Evolutionary conservation across 2,113 vertebrate genomes (phyloP).

Genomic region (Mellivora capensis): DNA sequence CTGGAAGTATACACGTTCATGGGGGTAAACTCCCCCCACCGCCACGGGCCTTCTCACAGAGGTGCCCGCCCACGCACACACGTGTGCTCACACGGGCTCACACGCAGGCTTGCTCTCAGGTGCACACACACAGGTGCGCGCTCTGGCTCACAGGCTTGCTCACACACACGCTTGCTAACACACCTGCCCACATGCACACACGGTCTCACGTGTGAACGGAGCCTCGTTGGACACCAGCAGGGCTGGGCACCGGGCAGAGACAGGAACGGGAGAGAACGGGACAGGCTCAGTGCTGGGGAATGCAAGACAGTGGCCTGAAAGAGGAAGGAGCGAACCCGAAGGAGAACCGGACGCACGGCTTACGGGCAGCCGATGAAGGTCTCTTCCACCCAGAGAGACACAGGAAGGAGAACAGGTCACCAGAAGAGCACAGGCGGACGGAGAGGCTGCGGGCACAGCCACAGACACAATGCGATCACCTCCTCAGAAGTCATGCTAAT

Average conservation of each 20-base stretch:
- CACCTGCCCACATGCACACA: too few species aligned
- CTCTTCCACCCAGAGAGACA: not conserved
- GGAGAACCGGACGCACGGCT: not conserved
- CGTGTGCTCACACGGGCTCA: too few species aligned
- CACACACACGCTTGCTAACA: too few species aligned
- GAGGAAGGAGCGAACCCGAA: not conserved
- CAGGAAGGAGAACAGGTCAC: not conserved
- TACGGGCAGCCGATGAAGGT: not conserved
- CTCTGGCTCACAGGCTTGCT: too few species aligned
- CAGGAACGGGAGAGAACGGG: too few species aligned
- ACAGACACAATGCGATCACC: not conserved
- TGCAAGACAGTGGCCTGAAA: not conserved
- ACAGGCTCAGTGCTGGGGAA: not conserved
- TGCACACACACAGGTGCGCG: too few species aligned
- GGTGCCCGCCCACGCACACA: too few species aligned
- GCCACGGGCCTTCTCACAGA: too few species aligned
- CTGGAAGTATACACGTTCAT: not conserved
- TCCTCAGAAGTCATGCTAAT: not conserved
- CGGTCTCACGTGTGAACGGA: not conserved
- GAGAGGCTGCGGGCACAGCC: not conserved
- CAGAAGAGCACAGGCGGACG: not conserved
- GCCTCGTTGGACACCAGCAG: not conserved
- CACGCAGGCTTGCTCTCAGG: not conserved
- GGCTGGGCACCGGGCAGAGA: not conserved
- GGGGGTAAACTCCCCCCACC: not conserved